These are phyloP conservation scores for Dromas ardeola DNA, from an alignment of 2,113 vertebrate species.

Conservation along the genomic window DNA sequence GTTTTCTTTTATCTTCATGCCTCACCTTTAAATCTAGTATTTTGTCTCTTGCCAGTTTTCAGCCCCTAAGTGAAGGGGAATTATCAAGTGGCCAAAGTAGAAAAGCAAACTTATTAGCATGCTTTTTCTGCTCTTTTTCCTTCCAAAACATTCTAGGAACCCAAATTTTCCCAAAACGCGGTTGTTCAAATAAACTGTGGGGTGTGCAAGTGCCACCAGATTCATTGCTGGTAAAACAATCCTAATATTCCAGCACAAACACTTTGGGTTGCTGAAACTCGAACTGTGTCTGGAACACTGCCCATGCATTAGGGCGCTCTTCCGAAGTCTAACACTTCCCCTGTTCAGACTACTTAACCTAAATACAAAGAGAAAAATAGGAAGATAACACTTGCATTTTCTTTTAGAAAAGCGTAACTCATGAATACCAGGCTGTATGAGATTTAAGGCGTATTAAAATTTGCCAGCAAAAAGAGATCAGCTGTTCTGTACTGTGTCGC, in stretches of 20 bases:
- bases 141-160: not conserved
- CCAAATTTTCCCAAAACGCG: not conserved
- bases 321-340: not conserved
- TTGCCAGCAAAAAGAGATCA: not conserved
- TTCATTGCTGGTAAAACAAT: not conserved
- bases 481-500: not conserved
- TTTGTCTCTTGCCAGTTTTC: not conserved
- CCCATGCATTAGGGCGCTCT: not conserved
- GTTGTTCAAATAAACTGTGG: not conserved
- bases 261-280: not conserved
- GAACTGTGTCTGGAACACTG: not conserved
- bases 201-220: not conserved
- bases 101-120: not conserved
- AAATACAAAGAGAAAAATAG: not conserved
- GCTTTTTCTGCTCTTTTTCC: not conserved
- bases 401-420: not conserved
- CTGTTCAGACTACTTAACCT: not conserved
- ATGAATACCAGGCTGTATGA: not conserved
- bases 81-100: not conserved
- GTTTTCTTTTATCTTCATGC: not conserved
- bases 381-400: not conserved
- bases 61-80: not conserved
- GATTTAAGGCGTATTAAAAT: not conserved
- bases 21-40: not conserved
- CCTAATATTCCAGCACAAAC: not conserved